Evolutionary conservation across 2,888 invertebrate genomes (phyloP), one percentile per base, ranked within the genome.

Genomic region (Eilema sororculum): DNA sequence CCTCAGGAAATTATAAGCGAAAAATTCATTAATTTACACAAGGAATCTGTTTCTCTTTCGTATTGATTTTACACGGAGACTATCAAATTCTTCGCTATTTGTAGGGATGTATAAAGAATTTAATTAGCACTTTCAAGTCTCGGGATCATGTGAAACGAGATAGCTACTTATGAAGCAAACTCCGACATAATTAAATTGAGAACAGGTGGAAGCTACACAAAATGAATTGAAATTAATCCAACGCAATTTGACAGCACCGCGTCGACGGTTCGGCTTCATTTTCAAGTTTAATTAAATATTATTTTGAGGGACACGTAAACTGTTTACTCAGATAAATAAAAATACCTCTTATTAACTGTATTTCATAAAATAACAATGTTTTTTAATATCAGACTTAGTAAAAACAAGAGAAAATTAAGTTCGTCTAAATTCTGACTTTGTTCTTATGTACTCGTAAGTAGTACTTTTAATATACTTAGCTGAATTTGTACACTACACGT

Each of bases 181-280:
- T 87, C 84, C 79, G 78, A 82, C 85, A 88, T 93, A 93, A 95
- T 94, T 93, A 94, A 93, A 93, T 94, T 91, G 88, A 85, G 88
- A 93, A 90, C 93, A 94, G 93, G 93, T 93, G 91, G 91, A 84
- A 88, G 90, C 86, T 85, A 88, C 88, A 88, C 89, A 87, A 89
- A 92, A 91, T 92, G 90, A 93, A 92, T 93, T 92, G 91, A 93
- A 94, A 93, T 94, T 93, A 94, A 94, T 93, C 90, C 89, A 81
- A 83, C 80, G 89, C 90, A 90, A 91, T 92, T 92, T 92, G 92
- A 91, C 89, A 86, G 86, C 82, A 82, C 83, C 87, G 77, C 84
- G 89, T 88, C 86, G 85, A 84, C 84, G 86, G 87, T 85, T 87
- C 85, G 79, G 88, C 85, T 87, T 86, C 81, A 87, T 89, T 89